Percentiles rank a stretch among this genome's conserved stretches.
Conservation (phyloP, 2,888 invertebrate species). For the Leucophenga maculata region DNA sequence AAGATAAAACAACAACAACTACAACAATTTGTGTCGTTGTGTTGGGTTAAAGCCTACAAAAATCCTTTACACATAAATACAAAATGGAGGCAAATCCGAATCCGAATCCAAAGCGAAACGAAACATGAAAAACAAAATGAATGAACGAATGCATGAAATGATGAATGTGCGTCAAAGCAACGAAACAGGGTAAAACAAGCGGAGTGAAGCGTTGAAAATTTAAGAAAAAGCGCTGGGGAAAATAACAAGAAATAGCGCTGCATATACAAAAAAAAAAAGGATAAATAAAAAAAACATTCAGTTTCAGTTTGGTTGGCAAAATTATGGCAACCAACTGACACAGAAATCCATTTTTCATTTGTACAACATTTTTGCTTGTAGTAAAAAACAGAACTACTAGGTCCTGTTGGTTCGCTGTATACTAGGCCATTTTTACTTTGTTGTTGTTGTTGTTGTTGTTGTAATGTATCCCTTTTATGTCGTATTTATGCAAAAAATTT, state of each 20-base stretch:
- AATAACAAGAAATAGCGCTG: constrained; percentile 30
- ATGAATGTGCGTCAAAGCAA: constrained; percentile 58
- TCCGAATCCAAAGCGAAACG: neutral
- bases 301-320: constrained; percentile 36
- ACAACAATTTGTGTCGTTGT: constrained; percentile 21
- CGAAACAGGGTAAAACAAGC: constrained; percentile 35
- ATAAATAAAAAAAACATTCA: constrained; percentile 37
- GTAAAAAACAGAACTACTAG: neutral
- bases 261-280: constrained; percentile 8
- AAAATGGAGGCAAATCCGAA: neutral
- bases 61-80: neutral
- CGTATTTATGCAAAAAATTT: no score
- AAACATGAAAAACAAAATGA: neutral
- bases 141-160: constrained; percentile 41
- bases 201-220: neutral
- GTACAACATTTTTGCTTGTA: constrained; percentile 13
- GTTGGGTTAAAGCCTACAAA: constrained; percentile 18
- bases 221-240: neutral
- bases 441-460: no score
- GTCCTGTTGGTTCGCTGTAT: neutral
- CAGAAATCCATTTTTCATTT: constrained; percentile 66
- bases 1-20: constrained; percentile 27
- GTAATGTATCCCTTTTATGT: constrained; percentile 12
- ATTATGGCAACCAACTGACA: constrained; percentile 65
- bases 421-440: neutral